A percentile compares a stretch with the other conserved stretches of the same genome.
Evolutionary conservation across 2,888 invertebrate species (phyloP).

Genomic region (Dysmachus trigonus): DNA sequence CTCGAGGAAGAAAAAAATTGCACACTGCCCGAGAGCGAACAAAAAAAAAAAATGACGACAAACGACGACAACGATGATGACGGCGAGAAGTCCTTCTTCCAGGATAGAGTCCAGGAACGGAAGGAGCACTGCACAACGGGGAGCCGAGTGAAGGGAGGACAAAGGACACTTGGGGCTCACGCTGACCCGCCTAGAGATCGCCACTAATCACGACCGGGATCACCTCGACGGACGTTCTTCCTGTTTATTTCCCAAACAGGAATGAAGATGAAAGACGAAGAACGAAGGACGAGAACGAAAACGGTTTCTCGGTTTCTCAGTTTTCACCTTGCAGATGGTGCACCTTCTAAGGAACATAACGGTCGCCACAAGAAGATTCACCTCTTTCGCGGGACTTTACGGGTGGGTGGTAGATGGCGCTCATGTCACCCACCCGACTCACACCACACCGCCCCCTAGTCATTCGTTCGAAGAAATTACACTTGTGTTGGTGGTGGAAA

Average conservation of each 20-base stretch:
- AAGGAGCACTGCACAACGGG: neutral
- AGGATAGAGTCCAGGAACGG: neutral
- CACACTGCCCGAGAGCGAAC: neutral
- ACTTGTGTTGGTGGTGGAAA: neutral
- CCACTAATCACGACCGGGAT: slow-evolving; percentile 30
- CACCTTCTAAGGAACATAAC: slow-evolving; percentile 16
- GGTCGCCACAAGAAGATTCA: neutral
- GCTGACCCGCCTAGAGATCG: neutral
- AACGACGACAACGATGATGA: too few species aligned
- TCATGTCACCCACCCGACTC: neutral
- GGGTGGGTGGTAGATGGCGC: neutral
- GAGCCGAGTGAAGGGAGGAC: neutral
- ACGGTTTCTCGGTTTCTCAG: slow-evolving; percentile 11
- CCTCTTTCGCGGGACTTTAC: neutral
- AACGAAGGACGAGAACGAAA: neutral
- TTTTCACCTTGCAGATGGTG: slow-evolving; percentile 25
- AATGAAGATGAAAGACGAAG: too few species aligned
- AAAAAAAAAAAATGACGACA: too few species aligned
- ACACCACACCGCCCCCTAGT: neutral
- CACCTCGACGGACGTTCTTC: neutral
- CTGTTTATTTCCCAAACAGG: neutral
- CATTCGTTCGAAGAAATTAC: neutral
- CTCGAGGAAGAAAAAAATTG: neutral
- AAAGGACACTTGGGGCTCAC: neutral
- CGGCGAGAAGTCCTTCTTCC: neutral